Evolutionary conservation across 2,888 invertebrate genomes (phyloP), one percentile per base, ranked within the genome.

Genomic region (Atethmia centrago): DNA sequence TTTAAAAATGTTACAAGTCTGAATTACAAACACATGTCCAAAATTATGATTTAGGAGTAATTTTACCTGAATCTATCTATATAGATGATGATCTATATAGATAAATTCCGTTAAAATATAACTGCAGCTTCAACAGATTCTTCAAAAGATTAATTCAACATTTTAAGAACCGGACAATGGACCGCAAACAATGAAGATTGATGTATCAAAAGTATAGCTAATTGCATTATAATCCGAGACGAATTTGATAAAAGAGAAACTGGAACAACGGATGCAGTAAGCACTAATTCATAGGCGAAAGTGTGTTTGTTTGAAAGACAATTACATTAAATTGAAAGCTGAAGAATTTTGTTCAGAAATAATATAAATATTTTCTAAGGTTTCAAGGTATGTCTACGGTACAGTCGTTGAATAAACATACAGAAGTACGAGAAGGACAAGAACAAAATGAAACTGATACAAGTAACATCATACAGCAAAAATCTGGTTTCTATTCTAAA

Each of bases 401-500:
- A 21, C 2, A 28, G 45, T 9, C 25, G 1, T 59, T 40, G n/a
- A 14, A 55, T 28, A 55, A 47, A 42, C 49, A 58, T 67, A 12
- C 2, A 42, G 73, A 71, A n/a, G 14, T 58, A n/a, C n/a, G 55
- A 42, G 59, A 65, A 42, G 14, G 62, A 36, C 55, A 63, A 70
- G 14, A 56, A 51, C 42, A 61, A 65, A 42, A 47, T 42, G 74
- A 74, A 70, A 83, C 61, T 62, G 80, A 83, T 71, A 65, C 61
- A 62, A 55, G 81, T 83, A 82, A 84, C 68, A 74, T 83, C 53
- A 69, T 62, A 67, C 75, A 61, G 69, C 80, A 69, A 67, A 83
- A 79, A 75, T 84, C 84, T 75, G 65, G 84, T 82, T 82, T 80
- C 62, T 71, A 75, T 82, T 80, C 80, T 84, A 66, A 82, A 69